A percentile compares a stretch with the other conserved stretches of the same genome.
Evolutionary conservation across 2,113 vertebrate species (phyloP).

Genomic region (Sprattus sprattus): DNA sequence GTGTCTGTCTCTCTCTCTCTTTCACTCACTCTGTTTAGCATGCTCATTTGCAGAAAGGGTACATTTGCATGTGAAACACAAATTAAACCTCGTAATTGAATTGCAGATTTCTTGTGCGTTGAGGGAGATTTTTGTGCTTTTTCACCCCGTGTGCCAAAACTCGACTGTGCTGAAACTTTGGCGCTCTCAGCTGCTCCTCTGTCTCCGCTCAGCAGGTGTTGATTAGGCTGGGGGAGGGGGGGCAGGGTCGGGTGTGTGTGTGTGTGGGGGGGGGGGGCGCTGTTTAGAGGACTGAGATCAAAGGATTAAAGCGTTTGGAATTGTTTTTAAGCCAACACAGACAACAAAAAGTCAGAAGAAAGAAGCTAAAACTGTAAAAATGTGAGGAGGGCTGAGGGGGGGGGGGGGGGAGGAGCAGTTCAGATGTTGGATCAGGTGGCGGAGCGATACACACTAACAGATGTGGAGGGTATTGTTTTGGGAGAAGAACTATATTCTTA

Average conservation of each 20-base stretch:
- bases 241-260: not conserved
- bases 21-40: constrained; percentile 32
- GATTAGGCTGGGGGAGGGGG: not conserved
- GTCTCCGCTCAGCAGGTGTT: constrained; percentile 2
- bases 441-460: not conserved
- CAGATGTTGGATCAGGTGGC: not conserved
- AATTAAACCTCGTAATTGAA: constrained; percentile 56
- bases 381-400: not conserved
- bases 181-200: not conserved
- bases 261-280: not conserved
- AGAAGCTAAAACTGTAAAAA: not conserved
- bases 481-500: not conserved
- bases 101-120: constrained; percentile 45
- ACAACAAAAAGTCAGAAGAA: not conserved
- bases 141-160: not conserved
- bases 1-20: not conserved
- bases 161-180: not conserved
- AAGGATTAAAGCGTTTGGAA: not conserved
- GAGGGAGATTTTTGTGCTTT: not conserved
- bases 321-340: not conserved
- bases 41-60: constrained; percentile 55
- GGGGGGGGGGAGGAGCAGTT: not conserved
- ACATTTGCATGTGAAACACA: constrained; percentile 57
- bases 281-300: not conserved
- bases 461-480: not conserved